Evolutionary conservation across 2,888 invertebrate genomes (phyloP).

Genomic region (Aleiodes alternator): DNA sequence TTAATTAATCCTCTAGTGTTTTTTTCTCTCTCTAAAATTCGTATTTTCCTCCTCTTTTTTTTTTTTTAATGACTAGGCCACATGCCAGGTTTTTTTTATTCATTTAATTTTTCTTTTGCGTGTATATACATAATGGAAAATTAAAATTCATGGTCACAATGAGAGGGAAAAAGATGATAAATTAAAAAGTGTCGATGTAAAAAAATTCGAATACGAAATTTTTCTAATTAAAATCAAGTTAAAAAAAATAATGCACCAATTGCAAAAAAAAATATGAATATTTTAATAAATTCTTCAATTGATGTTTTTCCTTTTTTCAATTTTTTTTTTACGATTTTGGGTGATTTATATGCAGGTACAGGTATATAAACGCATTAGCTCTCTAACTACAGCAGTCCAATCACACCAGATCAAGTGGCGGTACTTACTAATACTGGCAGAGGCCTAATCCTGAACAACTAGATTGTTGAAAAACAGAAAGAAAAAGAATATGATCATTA

Average conservation of each 20-base stretch:
- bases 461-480: conserved; percentile 79
- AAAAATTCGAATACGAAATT: conserved; percentile 14
- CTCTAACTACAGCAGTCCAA: conserved; percentile 76
- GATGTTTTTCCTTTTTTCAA: background rate
- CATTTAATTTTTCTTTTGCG: conserved; percentile 19
- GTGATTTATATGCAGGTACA: conserved; percentile 55
- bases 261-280: background rate
- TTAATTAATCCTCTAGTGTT: conserved; percentile 23
- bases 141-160: conserved; percentile 3
- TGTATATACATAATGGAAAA: conserved; percentile 18
- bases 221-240: conserved; percentile 1
- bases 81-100: conserved; percentile 4
- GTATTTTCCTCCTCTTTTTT: background rate
- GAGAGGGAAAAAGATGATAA: no score
- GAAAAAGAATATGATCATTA: conserved; percentile 68
- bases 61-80: conserved; percentile 23
- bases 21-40: conserved; percentile 4
- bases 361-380: conserved; percentile 70
- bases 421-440: conserved; percentile 99
- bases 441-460: conserved; percentile 99
- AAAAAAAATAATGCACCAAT: conserved; percentile 11
- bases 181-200: conserved; percentile 21
- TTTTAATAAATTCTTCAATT: background rate
- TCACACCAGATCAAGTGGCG: conserved; percentile 77
- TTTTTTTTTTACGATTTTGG: conserved; percentile 14